A percentile compares a stretch with the other conserved stretches of the same genome.
Conservation (phyloP, 2,888 invertebrate genomes). For the Julus scandinavius region DNA sequence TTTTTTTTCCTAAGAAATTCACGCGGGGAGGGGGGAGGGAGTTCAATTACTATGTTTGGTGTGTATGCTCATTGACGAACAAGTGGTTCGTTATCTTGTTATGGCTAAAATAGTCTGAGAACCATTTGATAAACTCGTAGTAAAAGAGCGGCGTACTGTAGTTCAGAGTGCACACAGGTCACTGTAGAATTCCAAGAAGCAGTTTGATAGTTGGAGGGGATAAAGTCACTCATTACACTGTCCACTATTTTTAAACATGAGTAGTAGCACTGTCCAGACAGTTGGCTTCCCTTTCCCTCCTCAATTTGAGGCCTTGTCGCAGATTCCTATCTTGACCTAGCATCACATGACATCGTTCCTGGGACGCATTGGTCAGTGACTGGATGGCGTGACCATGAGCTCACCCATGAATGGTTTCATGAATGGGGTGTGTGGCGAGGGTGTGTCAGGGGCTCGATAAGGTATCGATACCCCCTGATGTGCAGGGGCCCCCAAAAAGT, state of each 20-base stretch:
- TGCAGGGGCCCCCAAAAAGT: background rate
- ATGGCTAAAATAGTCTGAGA: slow-evolving; percentile 19
- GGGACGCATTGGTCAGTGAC: background rate
- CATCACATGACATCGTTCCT: background rate
- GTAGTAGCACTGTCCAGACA: slow-evolving; percentile 23
- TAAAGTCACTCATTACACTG: background rate
- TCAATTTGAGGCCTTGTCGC: background rate
- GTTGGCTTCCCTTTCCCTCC: background rate
- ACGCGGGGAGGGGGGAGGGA: slow-evolving; percentile 6
- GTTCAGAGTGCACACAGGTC: background rate
- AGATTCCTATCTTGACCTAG: slow-evolving; percentile 40
- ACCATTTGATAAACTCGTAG: slow-evolving; percentile 22
- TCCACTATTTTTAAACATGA: slow-evolving; percentile 4
- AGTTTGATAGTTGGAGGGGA: background rate
- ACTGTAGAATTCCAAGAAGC: background rate
- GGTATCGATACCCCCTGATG: background rate
- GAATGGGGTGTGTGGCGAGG: slow-evolving; percentile 37
- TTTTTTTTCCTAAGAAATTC: background rate
- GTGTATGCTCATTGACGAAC: slow-evolving; percentile 34
- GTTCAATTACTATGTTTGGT: slow-evolving; percentile 14
- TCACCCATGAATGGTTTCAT: background rate
- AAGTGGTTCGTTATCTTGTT: slow-evolving; percentile 36
- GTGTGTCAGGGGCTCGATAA: slow-evolving; percentile 22
- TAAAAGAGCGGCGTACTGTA: background rate
- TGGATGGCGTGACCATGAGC: background rate